Evolutionary conservation across 2,113 vertebrate species (phyloP).

Genomic region (Deroptyus accipitrinus): DNA sequence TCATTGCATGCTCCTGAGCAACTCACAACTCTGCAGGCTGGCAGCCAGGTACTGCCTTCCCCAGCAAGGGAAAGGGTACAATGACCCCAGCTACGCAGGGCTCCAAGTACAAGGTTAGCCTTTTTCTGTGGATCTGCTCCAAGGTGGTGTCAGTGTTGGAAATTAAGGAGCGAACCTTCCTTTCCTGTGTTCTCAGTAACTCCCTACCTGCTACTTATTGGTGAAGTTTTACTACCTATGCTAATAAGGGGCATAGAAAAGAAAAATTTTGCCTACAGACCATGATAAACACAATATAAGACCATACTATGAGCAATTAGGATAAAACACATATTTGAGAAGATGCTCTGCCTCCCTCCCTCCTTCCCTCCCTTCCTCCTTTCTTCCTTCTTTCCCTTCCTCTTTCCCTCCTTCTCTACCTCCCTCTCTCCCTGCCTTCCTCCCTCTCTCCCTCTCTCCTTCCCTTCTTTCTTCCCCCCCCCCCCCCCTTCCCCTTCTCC

Average conservation of each 20-base stretch:
- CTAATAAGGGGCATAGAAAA: not conserved
- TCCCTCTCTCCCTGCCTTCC: no score
- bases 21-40: not conserved
- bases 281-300: not conserved
- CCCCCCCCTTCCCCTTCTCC: not conserved
- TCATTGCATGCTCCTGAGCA: accelerated
- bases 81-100: accelerated
- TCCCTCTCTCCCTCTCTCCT: no score
- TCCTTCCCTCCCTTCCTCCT: no score
- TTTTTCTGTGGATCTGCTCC: not conserved
- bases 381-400: no score
- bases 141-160: not conserved
- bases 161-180: not conserved
- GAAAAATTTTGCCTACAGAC: not conserved
- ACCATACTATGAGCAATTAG: not conserved
- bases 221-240: not conserved
- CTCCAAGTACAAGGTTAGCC: not conserved
- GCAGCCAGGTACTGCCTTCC: not conserved
- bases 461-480: not conserved
- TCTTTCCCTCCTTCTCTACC: no score
- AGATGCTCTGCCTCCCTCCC: not conserved
- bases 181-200: not conserved
- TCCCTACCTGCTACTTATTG: not conserved
- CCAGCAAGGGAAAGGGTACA: accelerated
- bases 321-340: not conserved